Evolutionary conservation across 2,113 vertebrate species (phyloP).

Genomic region (Clarias gariepinus): DNA sequence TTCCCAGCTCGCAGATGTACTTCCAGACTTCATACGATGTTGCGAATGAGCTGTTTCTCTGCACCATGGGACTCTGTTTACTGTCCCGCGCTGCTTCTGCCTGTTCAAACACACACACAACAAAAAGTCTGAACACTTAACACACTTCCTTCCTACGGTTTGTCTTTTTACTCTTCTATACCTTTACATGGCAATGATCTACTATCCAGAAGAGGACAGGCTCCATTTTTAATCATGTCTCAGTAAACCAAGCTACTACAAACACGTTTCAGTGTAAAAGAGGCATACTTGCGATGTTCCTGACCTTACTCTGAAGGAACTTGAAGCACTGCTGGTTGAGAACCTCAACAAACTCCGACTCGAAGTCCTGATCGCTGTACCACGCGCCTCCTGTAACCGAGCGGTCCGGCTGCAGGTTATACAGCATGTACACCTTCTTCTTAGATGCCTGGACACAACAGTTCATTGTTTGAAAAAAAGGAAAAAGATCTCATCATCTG

Average conservation of each 20-base stretch:
- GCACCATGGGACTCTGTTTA: constrained; percentile 95
- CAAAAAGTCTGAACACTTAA: neutral
- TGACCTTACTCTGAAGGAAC: constrained; percentile 93
- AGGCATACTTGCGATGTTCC: neutral
- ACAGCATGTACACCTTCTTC: constrained; percentile 98
- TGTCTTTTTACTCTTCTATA: too few species aligned
- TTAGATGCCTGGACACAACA: constrained; percentile 84
- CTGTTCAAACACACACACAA: constrained; percentile 57
- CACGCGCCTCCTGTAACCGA: constrained; percentile 96
- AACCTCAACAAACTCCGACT: constrained; percentile 97
- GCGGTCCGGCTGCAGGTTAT: constrained; percentile 93
- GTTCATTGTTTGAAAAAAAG: neutral
- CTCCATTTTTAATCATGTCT: neutral
- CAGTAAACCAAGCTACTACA: neutral
- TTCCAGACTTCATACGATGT: constrained; percentile 99
- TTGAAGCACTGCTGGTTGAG: constrained; percentile 98
- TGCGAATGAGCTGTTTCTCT: constrained; percentile 94
- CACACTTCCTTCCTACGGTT: neutral
- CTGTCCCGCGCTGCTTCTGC: constrained; percentile 88
- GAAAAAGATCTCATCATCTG: too few species aligned
- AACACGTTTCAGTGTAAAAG: neutral
- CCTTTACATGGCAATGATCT: neutral
- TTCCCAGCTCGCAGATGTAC: constrained; percentile 94
- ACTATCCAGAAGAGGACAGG: neutral
- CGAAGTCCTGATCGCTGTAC: constrained; percentile 99